Evolutionary conservation across 2,888 invertebrate genomes (phyloP).

Genomic region (Dicyrtomina minuta): DNA sequence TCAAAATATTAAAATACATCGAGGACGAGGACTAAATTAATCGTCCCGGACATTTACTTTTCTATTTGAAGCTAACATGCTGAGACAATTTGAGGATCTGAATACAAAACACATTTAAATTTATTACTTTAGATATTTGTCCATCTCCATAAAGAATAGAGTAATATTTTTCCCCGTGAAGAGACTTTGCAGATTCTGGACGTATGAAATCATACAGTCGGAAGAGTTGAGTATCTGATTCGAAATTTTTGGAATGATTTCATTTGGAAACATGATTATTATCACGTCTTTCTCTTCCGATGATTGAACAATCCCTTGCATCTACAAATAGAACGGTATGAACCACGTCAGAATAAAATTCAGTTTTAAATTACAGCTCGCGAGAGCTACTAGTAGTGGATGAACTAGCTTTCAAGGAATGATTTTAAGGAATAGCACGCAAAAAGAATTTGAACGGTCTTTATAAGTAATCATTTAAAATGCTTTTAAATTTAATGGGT

Average conservation of each 20-base stretch:
- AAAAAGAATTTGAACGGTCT: no score
- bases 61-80: no score
- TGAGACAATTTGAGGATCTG: no score
- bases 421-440: no score
- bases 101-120: no score
- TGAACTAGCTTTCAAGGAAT: no score
- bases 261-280: constrained; percentile 37
- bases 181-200: constrained; percentile 42
- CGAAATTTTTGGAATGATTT: constrained; percentile 38
- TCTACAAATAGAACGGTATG: constrained; percentile 16
- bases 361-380: no score
- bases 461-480: no score
- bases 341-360: no score
- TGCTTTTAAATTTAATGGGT: no score
- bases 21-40: not conserved
- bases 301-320: constrained; percentile 34
- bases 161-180: constrained; percentile 56
- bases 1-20: not conserved
- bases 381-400: no score
- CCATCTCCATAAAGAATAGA: constrained; percentile 58
- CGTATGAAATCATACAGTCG: constrained; percentile 44
- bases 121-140: constrained; percentile 60
- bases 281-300: constrained; percentile 41
- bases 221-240: constrained; percentile 21
- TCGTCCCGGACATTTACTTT: no score